A percentile compares a stretch with the other conserved stretches of the same genome.
Evolutionary conservation across 2,113 vertebrate genomes (phyloP).

Genomic region (Micronycteris hirsuta): DNA sequence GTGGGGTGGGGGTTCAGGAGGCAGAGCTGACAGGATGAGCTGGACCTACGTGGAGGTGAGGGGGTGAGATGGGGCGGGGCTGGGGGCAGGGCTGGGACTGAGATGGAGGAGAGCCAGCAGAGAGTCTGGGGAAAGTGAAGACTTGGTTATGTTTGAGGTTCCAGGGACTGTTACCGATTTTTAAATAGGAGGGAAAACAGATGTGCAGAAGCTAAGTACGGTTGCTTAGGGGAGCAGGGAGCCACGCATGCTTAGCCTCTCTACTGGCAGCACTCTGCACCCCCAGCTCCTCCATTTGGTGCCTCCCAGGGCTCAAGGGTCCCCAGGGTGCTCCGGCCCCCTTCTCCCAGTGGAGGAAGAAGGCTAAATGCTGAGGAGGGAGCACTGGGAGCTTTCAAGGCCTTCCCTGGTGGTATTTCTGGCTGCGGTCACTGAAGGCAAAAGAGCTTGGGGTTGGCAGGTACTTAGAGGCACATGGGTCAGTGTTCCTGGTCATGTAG

Average conservation of each 20-base stretch:
- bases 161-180: background rate
- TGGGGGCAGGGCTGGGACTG: background rate
- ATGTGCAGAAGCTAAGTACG: background rate
- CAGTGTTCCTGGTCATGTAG: background rate
- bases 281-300: background rate
- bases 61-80: background rate
- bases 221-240: background rate
- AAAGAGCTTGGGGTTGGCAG: background rate
- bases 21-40: background rate
- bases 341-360: background rate
- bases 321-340: background rate
- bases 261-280: background rate
- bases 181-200: background rate
- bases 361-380: background rate
- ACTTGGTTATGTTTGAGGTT: background rate
- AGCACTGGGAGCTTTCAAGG: background rate
- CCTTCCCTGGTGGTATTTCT: background rate
- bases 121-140: background rate
- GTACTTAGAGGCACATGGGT: background rate
- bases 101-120: background rate
- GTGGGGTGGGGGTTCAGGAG: background rate
- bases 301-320: background rate
- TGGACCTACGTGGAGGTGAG: too few species aligned
- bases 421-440: background rate
- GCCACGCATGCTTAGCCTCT: background rate